Evolutionary conservation across 2,888 invertebrate genomes (phyloP).

Genomic region (Amblyjoppa fuscipennis): DNA sequence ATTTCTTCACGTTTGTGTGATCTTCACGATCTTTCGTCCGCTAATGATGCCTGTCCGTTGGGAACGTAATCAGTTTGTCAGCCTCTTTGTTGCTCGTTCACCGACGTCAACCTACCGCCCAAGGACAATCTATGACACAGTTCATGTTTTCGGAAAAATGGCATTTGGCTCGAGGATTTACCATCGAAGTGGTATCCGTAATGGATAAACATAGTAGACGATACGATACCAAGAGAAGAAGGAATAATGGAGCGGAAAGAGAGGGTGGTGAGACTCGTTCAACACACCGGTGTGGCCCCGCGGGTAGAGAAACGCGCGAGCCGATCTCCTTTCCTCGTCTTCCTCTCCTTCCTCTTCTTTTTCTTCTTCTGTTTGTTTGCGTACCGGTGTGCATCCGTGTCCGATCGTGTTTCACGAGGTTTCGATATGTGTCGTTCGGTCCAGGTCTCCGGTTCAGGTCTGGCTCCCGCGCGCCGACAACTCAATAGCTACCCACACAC

Average conservation of each 20-base stretch:
- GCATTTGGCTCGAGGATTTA: conserved; percentile 38
- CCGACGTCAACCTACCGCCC: background rate
- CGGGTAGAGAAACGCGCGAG: conserved; percentile 61
- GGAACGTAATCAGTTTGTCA: background rate
- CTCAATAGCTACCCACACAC: conserved; percentile 79
- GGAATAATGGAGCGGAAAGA: conserved; percentile 49
- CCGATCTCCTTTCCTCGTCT: conserved; percentile 51
- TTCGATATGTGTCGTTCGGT: conserved; percentile 73
- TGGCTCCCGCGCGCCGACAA: conserved; percentile 80
- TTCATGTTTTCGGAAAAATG: conserved; percentile 19
- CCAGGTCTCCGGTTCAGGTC: conserved; percentile 68
- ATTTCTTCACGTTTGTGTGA: background rate
- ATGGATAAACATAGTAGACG: conserved; percentile 12
- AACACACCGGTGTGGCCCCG: conserved; percentile 66
- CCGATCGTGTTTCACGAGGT: conserved; percentile 83
- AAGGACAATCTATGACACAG: background rate
- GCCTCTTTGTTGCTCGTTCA: background rate
- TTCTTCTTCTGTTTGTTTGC: conserved; percentile 80
- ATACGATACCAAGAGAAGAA: conserved; percentile 31
- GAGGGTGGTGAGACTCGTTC: conserved; percentile 48
- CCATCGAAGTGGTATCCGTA: conserved; percentile 27
- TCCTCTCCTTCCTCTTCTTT: conserved; percentile 56
- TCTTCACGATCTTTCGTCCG: background rate
- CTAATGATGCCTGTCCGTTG: background rate
- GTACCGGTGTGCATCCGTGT: conserved; percentile 82